These are phyloP conservation scores for Danaus melanippus DNA, from an alignment of 1,140 invertebrate genomes.

Conservation along the genomic window DNA sequence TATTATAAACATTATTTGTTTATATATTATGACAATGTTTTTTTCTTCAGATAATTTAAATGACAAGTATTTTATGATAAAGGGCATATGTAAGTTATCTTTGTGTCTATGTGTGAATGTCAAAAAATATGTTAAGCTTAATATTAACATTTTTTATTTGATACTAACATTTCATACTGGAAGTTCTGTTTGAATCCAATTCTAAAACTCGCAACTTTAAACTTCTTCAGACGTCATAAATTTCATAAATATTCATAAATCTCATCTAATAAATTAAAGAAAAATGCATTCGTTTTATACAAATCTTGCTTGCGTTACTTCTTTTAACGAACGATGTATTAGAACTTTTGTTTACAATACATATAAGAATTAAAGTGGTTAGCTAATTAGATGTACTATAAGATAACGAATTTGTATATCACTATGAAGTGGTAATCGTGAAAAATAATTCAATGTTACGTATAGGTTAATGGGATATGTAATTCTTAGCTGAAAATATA, in stretches of 20 bases:
- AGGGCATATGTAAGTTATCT: slow-evolving; percentile 13
- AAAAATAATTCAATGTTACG: too few species aligned
- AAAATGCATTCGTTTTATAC: slow-evolving; percentile 1
- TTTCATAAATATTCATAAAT: slow-evolving; percentile 1
- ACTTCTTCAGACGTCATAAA: slow-evolving; percentile 13
- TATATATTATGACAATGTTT: slow-evolving; percentile 2
- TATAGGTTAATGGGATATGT: not conserved
- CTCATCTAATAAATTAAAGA: slow-evolving; percentile 8
- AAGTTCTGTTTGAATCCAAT: slow-evolving; percentile 10
- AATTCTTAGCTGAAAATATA: slow-evolving; percentile 1
- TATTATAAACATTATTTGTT: slow-evolving; percentile 3
- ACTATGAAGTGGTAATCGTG: too few species aligned
- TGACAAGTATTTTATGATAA: slow-evolving; percentile 13
- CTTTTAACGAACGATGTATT: slow-evolving; percentile 4
- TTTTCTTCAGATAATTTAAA: slow-evolving; percentile 5
- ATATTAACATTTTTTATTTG: not conserved
- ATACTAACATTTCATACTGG: slow-evolving; percentile 20
- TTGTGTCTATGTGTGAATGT: not conserved
- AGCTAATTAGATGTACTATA: too few species aligned
- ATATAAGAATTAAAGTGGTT: too few species aligned
- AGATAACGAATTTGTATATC: too few species aligned
- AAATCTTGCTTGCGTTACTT: slow-evolving; percentile 2
- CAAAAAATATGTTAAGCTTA: slow-evolving; percentile 1
- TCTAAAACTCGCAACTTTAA: slow-evolving; percentile 6
- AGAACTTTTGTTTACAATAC: not conserved